Evolutionary conservation across 1,140 invertebrate genomes (phyloP), one percentile per base, ranked within the genome.

Genomic region (Listronotus oregonensis): DNA sequence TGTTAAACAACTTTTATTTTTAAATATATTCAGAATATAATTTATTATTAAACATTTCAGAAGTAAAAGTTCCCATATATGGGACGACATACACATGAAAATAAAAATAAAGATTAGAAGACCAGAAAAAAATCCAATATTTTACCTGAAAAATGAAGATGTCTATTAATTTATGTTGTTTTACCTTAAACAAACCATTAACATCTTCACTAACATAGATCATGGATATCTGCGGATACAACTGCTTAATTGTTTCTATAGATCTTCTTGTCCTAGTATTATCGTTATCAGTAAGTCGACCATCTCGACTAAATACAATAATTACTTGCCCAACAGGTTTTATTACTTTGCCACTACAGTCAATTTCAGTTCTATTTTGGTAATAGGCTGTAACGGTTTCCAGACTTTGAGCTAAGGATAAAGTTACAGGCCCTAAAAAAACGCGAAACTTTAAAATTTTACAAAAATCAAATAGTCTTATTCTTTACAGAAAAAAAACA

Each of bases 341-440:
- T n/a, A 61, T 43, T 10, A 34, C 50, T 27, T 40, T 66, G 7
- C 27, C 6, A 17, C n/a, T 64, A 56, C 73, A 75, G 39, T 73
- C 65, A n/a, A 50, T 47, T 51, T 37, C 17, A 10, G 64, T 72
- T 61, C 52, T 46, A 44, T 76, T 69, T 62, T 72, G 66, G 32
- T 72, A 74, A 57, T 70, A 65, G 3, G 32, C 17, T 50, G 57
- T 68, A 11, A 72, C 62, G 32, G 64, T 73, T 58, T 64, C 50
- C 21, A 77, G 60, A 59, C 71, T 71, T 8, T 46, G 49, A 6
- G 58, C 31, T n/a, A 77, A 60, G 18, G 67, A 66, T 15, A 77
- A 61, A 15, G 69, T 68, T 12, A 59, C 59, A 42, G 72, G 73
- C 72, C 75, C 76, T 77, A 52, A 43, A 72, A 73, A 37, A 3